Base-by-base conservation (phyloP, 2,797 vertebrate genomes). In the Amazona finschi region DNA sequence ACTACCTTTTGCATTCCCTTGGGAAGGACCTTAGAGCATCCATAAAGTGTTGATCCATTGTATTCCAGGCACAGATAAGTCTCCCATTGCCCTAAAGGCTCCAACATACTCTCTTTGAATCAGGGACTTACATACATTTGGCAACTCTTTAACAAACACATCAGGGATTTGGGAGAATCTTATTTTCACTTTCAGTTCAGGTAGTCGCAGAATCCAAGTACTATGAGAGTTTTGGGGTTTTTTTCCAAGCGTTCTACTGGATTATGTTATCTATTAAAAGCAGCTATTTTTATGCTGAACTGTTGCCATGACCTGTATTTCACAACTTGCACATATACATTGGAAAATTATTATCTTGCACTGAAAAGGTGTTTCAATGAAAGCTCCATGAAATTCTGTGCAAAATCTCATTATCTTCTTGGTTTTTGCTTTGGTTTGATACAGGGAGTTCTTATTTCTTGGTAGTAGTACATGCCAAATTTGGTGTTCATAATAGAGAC, bases 201-300 rank as follows among this genome's bases (percentile, higher is more conserved):
- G 84, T 85, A 90, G 44, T 57, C 81, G 81, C 66, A 91, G 71
- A 70, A 84, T 95, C 76, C 87, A 84, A 84, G 55, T 60, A 28
- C 71, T 85, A 17, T 43, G 64, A 87, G 80, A 87, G 38, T 90
- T 80, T 78, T 12, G 28, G 38, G 41, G 2, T 1, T 72, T 78
- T 62, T 78, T 81, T 19, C 61, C 52, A 74, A 60, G 85, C 46
- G 85, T 93, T 91, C 22, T 84, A 58, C 38, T 82, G 86, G 84
- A 93, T 95, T 93, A 94, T 0, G 38, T 94, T 96, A 94, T 94
- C 93, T 94, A 55, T 90, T 90, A 94, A 90, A 93, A 93, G 53
- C 91, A 94, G 85, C 78, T 96, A 93, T 95, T 97, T 95, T 93
- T 92, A n/a, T 90, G 61, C 62, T 91, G 86, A 94, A 57, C 70